Base-by-base conservation (phyloP, 1,140 invertebrate genomes). In the Cylas formicarius region DNA sequence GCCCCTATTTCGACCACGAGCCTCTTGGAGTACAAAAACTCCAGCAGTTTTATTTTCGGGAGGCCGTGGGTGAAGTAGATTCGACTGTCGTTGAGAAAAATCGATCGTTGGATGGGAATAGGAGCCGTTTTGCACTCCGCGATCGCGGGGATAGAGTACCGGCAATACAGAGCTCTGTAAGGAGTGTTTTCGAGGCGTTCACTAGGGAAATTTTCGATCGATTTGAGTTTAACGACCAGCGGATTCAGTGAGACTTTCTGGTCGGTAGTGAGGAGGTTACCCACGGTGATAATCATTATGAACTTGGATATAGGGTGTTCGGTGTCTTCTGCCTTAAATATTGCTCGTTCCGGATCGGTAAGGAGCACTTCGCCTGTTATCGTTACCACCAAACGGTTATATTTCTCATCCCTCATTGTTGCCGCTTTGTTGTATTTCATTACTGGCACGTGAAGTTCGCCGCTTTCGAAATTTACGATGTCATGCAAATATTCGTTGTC, bases 341-440 rank as follows among this genome's bases (percentile, higher is more conserved):
- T 45, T 8, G 24, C 21, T 13, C 34, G 11, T 9, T 50, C 22
- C 0, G 41, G 42, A 24, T 58, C 56, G 6, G 56, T 58, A 24
- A 53, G 53, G 28, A 58, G 45, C 9, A 51, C 29, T 43, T 58
- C 56, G 9, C 50, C 56, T n/a, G n/a, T n/a, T n/a, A n/a, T n/a
- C n/a, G n/a, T n/a, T n/a, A n/a, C n/a, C n/a, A n/a, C n/a, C n/a
- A n/a, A n/a, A n/a, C n/a, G n/a, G n/a, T n/a, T n/a, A n/a, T n/a
- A n/a, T n/a, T n/a, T n/a, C n/a, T n/a, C n/a, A n/a, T n/a, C n/a
- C n/a, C n/a, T n/a, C n/a, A n/a, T n/a, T n/a, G n/a, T n/a, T n/a
- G n/a, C n/a, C n/a, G n/a, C n/a, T n/a, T n/a, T n/a, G n/a, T n/a
- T n/a, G n/a, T n/a, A n/a, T n/a, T n/a, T n/a, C n/a, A n/a, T n/a